Evolutionary conservation across 2,113 vertebrate genomes (phyloP).

Genomic region (Etheostoma cragini): DNA sequence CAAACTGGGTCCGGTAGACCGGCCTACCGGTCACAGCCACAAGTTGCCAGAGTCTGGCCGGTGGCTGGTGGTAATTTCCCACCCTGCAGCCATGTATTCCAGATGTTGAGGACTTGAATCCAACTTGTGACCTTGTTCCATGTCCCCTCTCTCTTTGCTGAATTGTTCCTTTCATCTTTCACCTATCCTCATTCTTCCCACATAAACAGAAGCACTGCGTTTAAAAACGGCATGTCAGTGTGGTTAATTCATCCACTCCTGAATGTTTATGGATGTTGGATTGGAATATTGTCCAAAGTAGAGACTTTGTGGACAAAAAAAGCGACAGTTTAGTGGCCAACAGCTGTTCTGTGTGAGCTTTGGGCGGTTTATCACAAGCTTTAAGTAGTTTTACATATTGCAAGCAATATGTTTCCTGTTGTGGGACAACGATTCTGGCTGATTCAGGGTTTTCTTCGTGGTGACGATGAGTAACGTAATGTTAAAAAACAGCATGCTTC

Average conservation of each 20-base stretch:
- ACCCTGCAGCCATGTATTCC: slow-evolving; percentile 55
- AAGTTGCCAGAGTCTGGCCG: slow-evolving; percentile 35
- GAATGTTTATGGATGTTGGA: background rate
- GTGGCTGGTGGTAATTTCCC: slow-evolving; percentile 58
- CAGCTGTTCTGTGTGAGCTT: too few species aligned
- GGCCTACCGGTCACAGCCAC: slow-evolving; percentile 20
- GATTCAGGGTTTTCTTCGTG: background rate
- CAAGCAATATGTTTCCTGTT: background rate
- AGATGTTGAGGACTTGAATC: slow-evolving; percentile 59
- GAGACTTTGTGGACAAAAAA: too few species aligned
- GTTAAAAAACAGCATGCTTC: too few species aligned
- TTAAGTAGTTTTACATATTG: too few species aligned
- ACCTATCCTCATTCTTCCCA: slow-evolving; percentile 42
- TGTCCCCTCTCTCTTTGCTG: slow-evolving; percentile 26
- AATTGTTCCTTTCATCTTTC: slow-evolving; percentile 14
- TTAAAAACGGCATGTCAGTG: background rate
- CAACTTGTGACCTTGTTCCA: slow-evolving; percentile 63
- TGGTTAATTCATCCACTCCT: background rate
- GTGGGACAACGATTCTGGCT: background rate
- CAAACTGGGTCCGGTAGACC: slow-evolving; percentile 15
- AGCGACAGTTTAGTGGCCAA: background rate
- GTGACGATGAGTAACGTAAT: too few species aligned
- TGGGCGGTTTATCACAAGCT: background rate
- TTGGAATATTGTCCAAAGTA: background rate
- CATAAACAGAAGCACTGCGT: background rate